A percentile compares a stretch with the other conserved stretches of the same genome.
These are phyloP conservation scores for Anthopleura xanthogrammica DNA, from an alignment of 92 coral and sea anemone genomes.

Conservation along the genomic window DNA sequence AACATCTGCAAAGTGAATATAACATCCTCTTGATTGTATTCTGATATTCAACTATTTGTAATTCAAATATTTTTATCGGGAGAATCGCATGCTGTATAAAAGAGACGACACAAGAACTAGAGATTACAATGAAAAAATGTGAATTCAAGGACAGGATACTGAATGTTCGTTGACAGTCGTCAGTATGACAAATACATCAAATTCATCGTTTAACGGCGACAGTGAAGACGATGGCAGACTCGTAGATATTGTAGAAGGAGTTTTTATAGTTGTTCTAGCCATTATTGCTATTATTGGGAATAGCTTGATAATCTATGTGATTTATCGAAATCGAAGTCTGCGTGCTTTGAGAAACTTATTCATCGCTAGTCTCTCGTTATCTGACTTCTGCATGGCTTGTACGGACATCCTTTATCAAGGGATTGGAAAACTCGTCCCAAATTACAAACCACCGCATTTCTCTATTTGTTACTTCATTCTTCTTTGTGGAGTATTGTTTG, in stretches of 20 bases:
- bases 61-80: slow-evolving; percentile 15
- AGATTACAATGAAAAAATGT: not conserved
- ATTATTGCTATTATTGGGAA: slow-evolving; percentile 57
- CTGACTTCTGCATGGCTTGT: slow-evolving; percentile 60
- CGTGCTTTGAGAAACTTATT: slow-evolving; percentile 60
- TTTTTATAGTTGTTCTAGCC: slow-evolving; percentile 37
- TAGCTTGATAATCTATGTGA: slow-evolving; percentile 52
- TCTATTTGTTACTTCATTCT: slow-evolving; percentile 62
- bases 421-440: slow-evolving; percentile 39
- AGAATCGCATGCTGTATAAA: not conserved
- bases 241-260: slow-evolving; percentile 44
- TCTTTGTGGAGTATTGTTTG: slow-evolving; percentile 63
- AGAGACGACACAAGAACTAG: not conserved
- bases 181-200: slow-evolving; percentile 1
- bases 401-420: slow-evolving; percentile 68
- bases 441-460: slow-evolving; percentile 43
- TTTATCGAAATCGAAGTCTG: slow-evolving; percentile 53
- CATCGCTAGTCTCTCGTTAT: slow-evolving; percentile 65
- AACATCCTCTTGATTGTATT: not conserved
- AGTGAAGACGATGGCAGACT: not conserved
- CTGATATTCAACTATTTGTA: slow-evolving; percentile 5
- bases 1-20: slow-evolving; percentile 12
- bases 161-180: not conserved
- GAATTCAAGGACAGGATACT: not conserved
- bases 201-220: not conserved